Base-by-base conservation (phyloP, 2,113 vertebrate species). In the Zosterops japonicus region DNA sequence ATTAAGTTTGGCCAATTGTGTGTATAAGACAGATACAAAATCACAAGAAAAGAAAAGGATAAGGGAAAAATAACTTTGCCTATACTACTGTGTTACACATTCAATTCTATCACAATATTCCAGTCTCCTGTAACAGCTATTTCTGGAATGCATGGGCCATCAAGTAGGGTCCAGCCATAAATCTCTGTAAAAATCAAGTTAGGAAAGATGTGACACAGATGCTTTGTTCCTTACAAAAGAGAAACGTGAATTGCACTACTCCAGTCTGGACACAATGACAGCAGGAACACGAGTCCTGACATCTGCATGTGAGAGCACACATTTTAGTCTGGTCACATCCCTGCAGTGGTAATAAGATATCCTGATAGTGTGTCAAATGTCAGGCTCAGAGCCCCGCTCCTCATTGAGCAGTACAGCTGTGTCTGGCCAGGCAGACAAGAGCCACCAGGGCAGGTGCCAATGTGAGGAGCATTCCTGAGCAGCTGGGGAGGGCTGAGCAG, bases 261-360 rank as follows among this genome's bases (percentile, higher is more conserved):
- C 64, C 81, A 57, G 22, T 29, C 69, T 95, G 89, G 81, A 68
- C 52, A 39, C 27, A 94, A 81, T 70, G 93, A 86, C 89, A 95
- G 86, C 79, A 83, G 0, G 44, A 68, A 83, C 83, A 83, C 41
- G 69, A 83, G 68, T 70, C 82, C 84, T 93, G 95, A 69, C 88
- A 95, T 90, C 72, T 93, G 88, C 92, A 89, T 78, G 56, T 68
- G 79, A 65, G 27, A 94, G 63, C 83, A 78, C 83, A 90, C 42
- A 65, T 91, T 96, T 95, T 74, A 97, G 90, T 94, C 95, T 80
- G 78, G 55, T 95, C 89, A 83, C 93, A 96, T 95, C 70, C 78
- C 21, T 49, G 28, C 60, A 61, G 93, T 82, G 84, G 93, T 92
- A 95, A 97, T 95, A 94, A 90, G 92, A 69, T 87, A 80, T 55